Evolutionary conservation across 1,140 invertebrate genomes (phyloP).

Genomic region (Xylocopa sonorina): DNA sequence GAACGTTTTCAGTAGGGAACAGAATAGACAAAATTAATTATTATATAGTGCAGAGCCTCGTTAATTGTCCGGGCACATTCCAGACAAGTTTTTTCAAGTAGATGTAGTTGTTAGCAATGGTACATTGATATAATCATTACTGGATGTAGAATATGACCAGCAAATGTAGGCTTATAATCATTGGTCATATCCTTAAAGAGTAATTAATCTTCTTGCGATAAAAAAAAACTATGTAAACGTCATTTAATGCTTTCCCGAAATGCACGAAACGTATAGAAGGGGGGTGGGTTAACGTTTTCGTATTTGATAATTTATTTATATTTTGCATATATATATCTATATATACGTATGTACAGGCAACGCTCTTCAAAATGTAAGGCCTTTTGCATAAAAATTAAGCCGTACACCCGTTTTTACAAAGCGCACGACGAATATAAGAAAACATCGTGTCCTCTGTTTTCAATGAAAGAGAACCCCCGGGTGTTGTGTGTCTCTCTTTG

Average conservation of each 20-base stretch:
- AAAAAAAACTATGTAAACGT: conserved; percentile 78
- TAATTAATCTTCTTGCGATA: conserved; percentile 80
- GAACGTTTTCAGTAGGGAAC: not conserved
- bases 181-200: conserved; percentile 75
- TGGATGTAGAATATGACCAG: conserved; percentile 60
- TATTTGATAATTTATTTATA: conserved; percentile 79
- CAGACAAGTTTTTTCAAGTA: conserved; percentile 76
- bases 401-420: conserved; percentile 68
- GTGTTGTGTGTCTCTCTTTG: conserved; percentile 30
- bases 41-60: not conserved
- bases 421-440: conserved; percentile 55
- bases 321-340: conserved; percentile 62
- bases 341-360: conserved; percentile 61
- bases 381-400: conserved; percentile 81
- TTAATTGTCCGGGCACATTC: conserved; percentile 71
- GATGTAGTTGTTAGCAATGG: conserved; percentile 75
- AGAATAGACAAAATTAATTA: conserved; percentile 1
- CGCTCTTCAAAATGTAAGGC: conserved; percentile 72
- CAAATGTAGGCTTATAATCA: conserved; percentile 40
- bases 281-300: conserved; percentile 82
- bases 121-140: conserved; percentile 66
- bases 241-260: conserved; percentile 84
- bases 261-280: conserved; percentile 87
- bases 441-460: conserved; percentile 58
- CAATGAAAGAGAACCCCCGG: conserved; percentile 20